Base-by-base conservation (phyloP, 2,797 vertebrate species). In the Coregonus sp. region DNA sequence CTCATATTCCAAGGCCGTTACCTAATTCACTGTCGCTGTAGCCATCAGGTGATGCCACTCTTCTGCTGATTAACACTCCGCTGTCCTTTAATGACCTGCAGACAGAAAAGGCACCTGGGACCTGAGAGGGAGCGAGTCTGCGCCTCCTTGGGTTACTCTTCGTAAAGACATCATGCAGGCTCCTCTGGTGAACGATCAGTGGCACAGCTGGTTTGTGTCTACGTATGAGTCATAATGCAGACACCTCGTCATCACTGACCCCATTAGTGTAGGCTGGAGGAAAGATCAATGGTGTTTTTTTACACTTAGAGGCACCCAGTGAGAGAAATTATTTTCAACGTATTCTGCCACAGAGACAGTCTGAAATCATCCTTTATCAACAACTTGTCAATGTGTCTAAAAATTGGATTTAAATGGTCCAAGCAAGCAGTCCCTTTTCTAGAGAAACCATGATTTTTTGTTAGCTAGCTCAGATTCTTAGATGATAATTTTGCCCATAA, bases 191-290 rank as follows among this genome's bases (percentile, higher is more conserved):
- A 72, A 63, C 40, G 35, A 65, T 80, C 89, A 89, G 86, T 82
- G 85, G 86, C 81, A 83, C 37, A 29, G 76, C 80, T 89, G 82
- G 77, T 89, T 85, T 89, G 86, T 77, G 78, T 86, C 70, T 78
- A n/a, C 15, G 3, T 78, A 84, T 87, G 81, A 92, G 87, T 89
- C 85, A 87, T 85, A 79, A 73, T 5, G 52, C 78, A 67, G 79
- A 78, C 82, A 80, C 67, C n/a, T 18, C 18, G 40, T 61, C 56
- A 25, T 61, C 56, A 61, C 2, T n/a, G 56, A n/a, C 20, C 56
- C 56, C 56, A 20, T 61, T 61, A 61, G 6, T 61, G 1, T 20
- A 11, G 4, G 2, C 56, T 5, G 56, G n/a, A 9, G 15, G 18
- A 20, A 61, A 61, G 18, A 59, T 20, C n/a, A 20, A 5, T 9